Evolutionary conservation across 37 sponge, comb jelly and placozoan species (phyloP), one percentile per base, ranked within the genome.

Genomic region (Aphrocallistes beatrix): DNA sequence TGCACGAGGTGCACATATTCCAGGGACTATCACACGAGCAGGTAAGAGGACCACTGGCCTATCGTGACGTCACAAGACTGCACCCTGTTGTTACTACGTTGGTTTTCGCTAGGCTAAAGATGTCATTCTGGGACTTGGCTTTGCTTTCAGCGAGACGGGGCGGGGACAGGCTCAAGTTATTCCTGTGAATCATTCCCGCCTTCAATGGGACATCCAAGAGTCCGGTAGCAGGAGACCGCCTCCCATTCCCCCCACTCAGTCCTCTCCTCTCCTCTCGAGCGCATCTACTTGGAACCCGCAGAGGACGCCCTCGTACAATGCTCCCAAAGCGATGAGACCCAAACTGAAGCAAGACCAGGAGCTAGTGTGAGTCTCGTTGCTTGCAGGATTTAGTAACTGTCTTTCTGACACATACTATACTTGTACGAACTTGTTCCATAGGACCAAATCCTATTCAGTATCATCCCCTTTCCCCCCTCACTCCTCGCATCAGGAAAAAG

Each of bases 101-200:
- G n/a, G 8, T 13, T 13, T 32, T 60, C 3, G 10, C 28, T 13
- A 60, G 75, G 75, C 75, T 60, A 19, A 60, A 13, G 75, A 60
- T 3, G 75, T 60, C 17, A 30, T 60, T 19, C 34, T 60, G 75
- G 75, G 75, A 60, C 75, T 60, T 13, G 75, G 75, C 75, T 30
- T 60, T 6, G 75, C 75, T 6, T 60, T 60, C 75, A 60, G 75
- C n/a, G 75, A 60, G 75, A 28, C 75, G n/a, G 75, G 75, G 21
- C 10, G n/a, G 21, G 21, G 10, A 3, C 75, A 60, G 75, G n/a
- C 10, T 13, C 75, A 60, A 28, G 21, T 60, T 6, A 25, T 60
- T 13, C 28, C 75, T 25, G 75, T 25, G 8, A 60, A 60, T 13
- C 75, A 19, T 32, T 60, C 75, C 21, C 75, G 10, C 75, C n/a